Base-by-base conservation (phyloP, 2,113 vertebrate species). In the Aptenodytes forsteri region DNA sequence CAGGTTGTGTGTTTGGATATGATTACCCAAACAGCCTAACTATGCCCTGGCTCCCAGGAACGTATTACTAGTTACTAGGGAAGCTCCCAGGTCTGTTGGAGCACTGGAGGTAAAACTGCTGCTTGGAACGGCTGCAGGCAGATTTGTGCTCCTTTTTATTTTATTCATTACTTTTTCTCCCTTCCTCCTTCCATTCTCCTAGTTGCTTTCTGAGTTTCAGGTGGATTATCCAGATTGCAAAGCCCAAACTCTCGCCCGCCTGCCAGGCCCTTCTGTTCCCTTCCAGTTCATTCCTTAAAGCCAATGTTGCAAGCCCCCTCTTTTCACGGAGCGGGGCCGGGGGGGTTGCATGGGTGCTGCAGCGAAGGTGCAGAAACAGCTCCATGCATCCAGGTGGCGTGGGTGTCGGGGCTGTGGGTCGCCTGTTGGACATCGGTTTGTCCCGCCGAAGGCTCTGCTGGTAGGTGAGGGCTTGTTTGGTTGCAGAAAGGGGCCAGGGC, bases 161-260 rank as follows among this genome's bases (percentile, higher is more conserved):
- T 96, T 92, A 87, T 92, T 97, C 62, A 42, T 91, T 79, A 61
- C 40, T 89, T 93, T 95, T 79, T 79, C 76, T 87, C 87, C 52
- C 64, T 81, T 38, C 73, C 89, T 93, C 89, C 73, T 50, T 56
- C 55, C 59, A 22, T 77, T 77, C 86, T 67, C 93, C 79, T 30
- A 11, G 6, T 46, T 93, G 85, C 83, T 88, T 79, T 81, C 67
- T 4, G 90, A 89, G 59, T 95, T 98, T 97, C 97, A 93, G 95
- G 93, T 59, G 71, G 95, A 96, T 98, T 93, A 95, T 93, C 93
- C 94, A 87, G 85, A 97, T 96, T 97, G 97, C 73, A 61, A 44
- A 90, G 75, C 52, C 75, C 73, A 84, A 93, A 59, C 54, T 38
- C 89, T 95, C 1, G n/a, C 77, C 65, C 65, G 71, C 12, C 87